A percentile compares a stretch with the other conserved stretches of the same genome.
These are phyloP conservation scores for Echinarachnius parma DNA, from an alignment of 53 echinoderm and acorn worm species.

Conservation along the genomic window DNA sequence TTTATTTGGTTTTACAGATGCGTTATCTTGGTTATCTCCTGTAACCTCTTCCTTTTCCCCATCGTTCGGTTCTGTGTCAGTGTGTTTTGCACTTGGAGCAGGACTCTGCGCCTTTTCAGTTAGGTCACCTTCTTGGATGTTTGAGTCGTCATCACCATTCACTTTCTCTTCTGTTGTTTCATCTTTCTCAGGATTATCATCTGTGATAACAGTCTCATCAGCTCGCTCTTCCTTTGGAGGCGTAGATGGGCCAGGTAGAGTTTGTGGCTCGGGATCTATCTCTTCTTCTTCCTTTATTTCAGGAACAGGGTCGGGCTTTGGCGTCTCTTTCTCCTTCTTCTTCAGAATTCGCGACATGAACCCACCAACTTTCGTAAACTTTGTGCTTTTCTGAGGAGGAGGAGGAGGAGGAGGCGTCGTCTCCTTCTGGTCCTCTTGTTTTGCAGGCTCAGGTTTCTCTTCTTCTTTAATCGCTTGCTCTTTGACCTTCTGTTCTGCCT, in stretches of 20 bases:
- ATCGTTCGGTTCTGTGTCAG: too few species aligned
- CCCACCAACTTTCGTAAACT: conserved; percentile 9
- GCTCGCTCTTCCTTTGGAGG: neutral
- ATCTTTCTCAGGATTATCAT: neutral
- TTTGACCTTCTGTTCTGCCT: neutral
- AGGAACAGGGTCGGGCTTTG: neutral
- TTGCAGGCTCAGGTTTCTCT: neutral
- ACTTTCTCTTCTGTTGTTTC: neutral
- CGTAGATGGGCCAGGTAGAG: neutral
- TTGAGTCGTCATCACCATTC: neutral
- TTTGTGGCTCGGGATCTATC: neutral
- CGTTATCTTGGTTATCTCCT: too few species aligned
- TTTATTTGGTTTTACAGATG: too few species aligned
- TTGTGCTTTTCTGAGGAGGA: conserved; percentile 20
- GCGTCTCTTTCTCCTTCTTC: neutral
- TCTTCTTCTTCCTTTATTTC: neutral
- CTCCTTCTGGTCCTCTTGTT: neutral
- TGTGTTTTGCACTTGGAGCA: neutral
- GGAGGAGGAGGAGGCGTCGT: neutral
- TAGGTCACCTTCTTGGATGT: neutral
- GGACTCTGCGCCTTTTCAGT: neutral
- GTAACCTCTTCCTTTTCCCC: too few species aligned
- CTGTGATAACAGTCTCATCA: neutral
- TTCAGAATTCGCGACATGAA: conserved; percentile 27
- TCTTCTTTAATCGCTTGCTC: too few species aligned